phyloP scores from a whole-genome alignment of 2,797 vertebrate genomes.

The Rhyacichthys aspro region DNA sequence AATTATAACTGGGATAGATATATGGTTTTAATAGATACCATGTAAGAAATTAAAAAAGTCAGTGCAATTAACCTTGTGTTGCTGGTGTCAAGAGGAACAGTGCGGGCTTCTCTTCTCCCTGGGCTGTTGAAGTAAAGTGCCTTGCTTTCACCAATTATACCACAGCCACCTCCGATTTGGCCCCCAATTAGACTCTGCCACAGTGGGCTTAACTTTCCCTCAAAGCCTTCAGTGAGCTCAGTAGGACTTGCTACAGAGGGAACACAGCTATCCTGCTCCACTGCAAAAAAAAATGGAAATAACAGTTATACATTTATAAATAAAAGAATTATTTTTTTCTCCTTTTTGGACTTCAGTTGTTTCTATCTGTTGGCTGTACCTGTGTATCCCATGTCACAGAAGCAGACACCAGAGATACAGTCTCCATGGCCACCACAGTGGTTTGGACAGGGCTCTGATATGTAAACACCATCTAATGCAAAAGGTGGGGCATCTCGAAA shows the following conservation, averaged over 20 bases:
- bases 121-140: slow-evolving; percentile 93
- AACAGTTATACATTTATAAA: background rate
- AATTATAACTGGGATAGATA: background rate
- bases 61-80: slow-evolving; percentile 85
- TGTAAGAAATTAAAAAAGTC: background rate
- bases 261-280: slow-evolving; percentile 93
- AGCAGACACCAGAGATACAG: slow-evolving; percentile 96
- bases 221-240: slow-evolving; percentile 96
- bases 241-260: slow-evolving; percentile 87
- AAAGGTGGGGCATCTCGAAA: slow-evolving; percentile 90
- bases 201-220: slow-evolving; percentile 94
- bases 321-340: background rate
- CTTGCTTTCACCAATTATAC: slow-evolving; percentile 90
- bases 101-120: slow-evolving; percentile 91
- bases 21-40: background rate
- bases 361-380: slow-evolving; percentile 75
- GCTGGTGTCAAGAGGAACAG: slow-evolving; percentile 92
- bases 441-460: slow-evolving; percentile 94
- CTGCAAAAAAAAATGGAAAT: slow-evolving; percentile 69
- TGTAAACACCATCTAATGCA: slow-evolving; percentile 93
- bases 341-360: background rate
- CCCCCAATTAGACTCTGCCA: slow-evolving; percentile 95
- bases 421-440: slow-evolving; percentile 96
- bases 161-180: slow-evolving; percentile 91
- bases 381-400: slow-evolving; percentile 96